These are phyloP conservation scores for Tylochromis polylepis DNA, from an alignment of 2,113 vertebrate genomes.

Conservation along the genomic window DNA sequence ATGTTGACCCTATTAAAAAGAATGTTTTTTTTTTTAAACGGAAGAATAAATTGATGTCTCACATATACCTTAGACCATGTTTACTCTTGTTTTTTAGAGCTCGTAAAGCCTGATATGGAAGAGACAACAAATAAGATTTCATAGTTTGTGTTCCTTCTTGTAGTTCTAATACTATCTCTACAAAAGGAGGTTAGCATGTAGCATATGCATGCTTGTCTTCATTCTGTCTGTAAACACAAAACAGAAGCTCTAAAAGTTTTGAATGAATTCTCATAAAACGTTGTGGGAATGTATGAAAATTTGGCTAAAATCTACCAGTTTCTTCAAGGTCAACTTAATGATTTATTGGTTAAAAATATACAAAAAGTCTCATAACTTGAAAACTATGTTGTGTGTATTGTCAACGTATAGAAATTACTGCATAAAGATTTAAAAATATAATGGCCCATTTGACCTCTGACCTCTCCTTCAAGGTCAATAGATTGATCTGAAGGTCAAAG, in stretches of 20 bases:
- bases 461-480: background rate
- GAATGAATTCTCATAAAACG: background rate
- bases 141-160: background rate
- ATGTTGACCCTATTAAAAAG: background rate
- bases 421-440: background rate
- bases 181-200: background rate
- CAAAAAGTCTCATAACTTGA: background rate
- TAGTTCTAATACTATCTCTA: background rate
- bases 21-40: background rate
- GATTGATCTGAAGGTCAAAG: background rate
- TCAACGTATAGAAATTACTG: background rate
- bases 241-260: background rate
- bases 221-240: background rate
- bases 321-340: background rate
- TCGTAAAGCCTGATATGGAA: background rate
- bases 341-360: background rate
- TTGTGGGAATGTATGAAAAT: background rate
- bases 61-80: background rate
- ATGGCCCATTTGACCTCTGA: background rate
- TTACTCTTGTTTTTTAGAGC: background rate
- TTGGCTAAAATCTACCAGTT: fast-evolving
- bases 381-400: background rate
- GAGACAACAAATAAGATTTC: background rate
- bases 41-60: background rate
- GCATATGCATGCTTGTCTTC: background rate